A percentile compares a stretch with the other conserved stretches of the same genome.
phyloP scores from a whole-genome alignment of 2,113 vertebrate genomes.

The Hippocampus comes region DNA sequence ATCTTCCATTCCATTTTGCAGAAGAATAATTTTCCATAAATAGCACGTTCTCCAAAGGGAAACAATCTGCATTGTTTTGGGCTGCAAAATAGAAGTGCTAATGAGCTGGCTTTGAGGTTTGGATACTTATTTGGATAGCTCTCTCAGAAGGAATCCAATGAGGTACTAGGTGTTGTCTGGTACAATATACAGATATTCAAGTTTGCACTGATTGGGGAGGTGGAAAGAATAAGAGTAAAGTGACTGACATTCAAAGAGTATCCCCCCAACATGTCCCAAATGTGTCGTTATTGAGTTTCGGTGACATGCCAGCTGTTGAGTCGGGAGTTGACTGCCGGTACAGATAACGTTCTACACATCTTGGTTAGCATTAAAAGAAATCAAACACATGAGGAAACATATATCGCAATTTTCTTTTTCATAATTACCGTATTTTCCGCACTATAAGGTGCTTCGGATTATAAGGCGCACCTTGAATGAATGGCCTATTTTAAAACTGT shows the following conservation, averaged over 20 bases:
- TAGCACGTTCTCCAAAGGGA: constrained; percentile 16
- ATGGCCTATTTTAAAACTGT: no score
- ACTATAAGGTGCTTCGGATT: no score
- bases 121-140: constrained; percentile 55
- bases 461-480: no score
- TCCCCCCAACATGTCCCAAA: neutral
- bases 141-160: constrained; percentile 54
- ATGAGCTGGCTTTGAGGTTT: constrained; percentile 46
- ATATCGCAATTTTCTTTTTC: no score
- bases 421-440: no score
- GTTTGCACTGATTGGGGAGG: neutral
- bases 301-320: neutral
- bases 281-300: neutral
- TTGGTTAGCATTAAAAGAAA: no score
- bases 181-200: neutral
- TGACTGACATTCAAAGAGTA: neutral
- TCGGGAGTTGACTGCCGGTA: neutral
- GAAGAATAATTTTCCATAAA: constrained; percentile 16
- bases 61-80: constrained; percentile 36
- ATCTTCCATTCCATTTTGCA: neutral
- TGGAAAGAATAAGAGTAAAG: no score
- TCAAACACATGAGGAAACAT: no score
- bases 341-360: no score
- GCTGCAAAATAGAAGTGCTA: constrained; percentile 30
- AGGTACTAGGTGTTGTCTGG: neutral